A percentile compares a stretch with the other conserved stretches of the same genome.
phyloP scores from a whole-genome alignment of 2,113 vertebrate genomes.

The Anhinga rufa region DNA sequence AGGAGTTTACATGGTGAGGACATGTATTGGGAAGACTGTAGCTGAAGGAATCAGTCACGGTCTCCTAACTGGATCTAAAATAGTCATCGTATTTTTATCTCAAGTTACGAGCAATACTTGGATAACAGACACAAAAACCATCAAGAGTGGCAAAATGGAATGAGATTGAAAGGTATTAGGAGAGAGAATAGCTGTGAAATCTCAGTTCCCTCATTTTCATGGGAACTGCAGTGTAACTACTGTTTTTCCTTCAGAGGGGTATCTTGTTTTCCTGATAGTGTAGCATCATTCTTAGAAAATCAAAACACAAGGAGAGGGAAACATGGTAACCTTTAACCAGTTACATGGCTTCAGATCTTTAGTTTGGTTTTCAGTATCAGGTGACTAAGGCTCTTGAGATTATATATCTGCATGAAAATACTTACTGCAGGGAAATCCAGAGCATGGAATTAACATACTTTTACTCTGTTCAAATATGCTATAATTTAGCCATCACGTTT shows the following conservation, averaged over 20 bases:
- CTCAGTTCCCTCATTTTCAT: neutral
- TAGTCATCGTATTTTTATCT: neutral
- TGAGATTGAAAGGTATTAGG: neutral
- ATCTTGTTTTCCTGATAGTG: neutral
- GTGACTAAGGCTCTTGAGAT: neutral
- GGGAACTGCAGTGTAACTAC: neutral
- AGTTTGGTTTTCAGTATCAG: neutral
- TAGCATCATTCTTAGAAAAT: neutral
- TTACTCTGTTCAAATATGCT: neutral
- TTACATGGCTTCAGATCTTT: neutral
- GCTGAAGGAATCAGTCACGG: neutral
- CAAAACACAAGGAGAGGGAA: neutral
- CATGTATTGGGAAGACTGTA: neutral
- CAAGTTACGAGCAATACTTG: neutral
- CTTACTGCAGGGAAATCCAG: neutral
- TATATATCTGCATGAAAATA: neutral
- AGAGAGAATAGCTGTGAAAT: neutral
- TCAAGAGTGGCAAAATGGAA: neutral
- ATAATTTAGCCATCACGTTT: neutral
- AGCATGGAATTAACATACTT: neutral
- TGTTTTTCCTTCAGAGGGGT: neutral
- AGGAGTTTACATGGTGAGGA: neutral
- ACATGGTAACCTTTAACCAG: neutral
- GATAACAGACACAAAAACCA: neutral
- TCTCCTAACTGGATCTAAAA: neutral